Evolutionary conservation across 2,113 vertebrate genomes (phyloP).

Genomic region (Lethenteron camtschaticum): DNA sequence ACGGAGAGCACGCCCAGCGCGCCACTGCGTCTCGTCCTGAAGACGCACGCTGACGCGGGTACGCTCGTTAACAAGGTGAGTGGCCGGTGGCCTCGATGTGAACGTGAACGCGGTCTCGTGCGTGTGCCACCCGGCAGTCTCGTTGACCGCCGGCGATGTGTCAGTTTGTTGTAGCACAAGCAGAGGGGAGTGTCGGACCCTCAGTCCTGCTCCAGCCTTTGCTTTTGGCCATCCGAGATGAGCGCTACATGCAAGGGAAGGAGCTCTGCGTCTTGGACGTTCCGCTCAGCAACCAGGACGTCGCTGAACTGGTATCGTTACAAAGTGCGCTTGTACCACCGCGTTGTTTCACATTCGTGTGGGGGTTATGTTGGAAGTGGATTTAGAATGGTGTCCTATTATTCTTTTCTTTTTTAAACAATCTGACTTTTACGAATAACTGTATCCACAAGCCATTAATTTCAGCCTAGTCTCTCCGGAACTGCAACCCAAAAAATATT

Average conservation of each 20-base stretch:
- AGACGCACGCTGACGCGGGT: constrained; percentile 11
- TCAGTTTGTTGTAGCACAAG: constrained; percentile 13
- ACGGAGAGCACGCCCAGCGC: constrained; percentile 12
- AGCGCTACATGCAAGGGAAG: constrained; percentile 16
- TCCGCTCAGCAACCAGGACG: constrained; percentile 13
- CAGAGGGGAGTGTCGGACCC: constrained; percentile 8
- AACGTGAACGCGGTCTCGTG: not conserved
- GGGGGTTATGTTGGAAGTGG: not conserved
- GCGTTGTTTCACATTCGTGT: not conserved
- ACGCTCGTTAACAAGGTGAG: constrained; percentile 10
- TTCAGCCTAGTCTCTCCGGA: no score
- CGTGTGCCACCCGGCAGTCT: not conserved
- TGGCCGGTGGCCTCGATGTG: not conserved
- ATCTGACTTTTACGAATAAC: no score
- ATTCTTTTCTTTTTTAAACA: not conserved
- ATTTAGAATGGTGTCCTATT: constrained; percentile 1
- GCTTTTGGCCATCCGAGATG: constrained; percentile 16
- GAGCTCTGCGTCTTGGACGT: constrained; percentile 17
- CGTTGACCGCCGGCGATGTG: not conserved
- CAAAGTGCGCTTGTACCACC: not conserved
- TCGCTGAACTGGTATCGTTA: constrained; percentile 16
- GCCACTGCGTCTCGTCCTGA: constrained; percentile 11
- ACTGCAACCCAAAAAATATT: no score
- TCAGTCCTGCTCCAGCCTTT: constrained; percentile 14
- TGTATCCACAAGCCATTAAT: no score